Evolutionary conservation across 2,888 invertebrate species (phyloP).

Genomic region (Megaustenia siamemsis): DNA sequence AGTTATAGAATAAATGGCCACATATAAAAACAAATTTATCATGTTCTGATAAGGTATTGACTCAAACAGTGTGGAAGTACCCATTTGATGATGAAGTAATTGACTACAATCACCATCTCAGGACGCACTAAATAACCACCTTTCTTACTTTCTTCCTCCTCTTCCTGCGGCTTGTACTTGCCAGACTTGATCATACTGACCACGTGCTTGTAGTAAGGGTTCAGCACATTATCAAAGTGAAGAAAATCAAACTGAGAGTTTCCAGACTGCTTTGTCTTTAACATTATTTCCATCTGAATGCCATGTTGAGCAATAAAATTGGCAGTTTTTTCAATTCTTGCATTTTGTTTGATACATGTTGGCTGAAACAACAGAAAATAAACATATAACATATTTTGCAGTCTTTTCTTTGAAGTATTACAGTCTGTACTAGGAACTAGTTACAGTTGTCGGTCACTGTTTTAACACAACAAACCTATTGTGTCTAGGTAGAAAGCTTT

Average conservation of each 20-base stretch:
- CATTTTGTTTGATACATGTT: slow-evolving; percentile 90
- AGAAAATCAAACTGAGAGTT: slow-evolving; percentile 96
- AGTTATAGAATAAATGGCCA: too few species aligned
- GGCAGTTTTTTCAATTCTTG: slow-evolving; percentile 94
- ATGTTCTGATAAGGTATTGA: too few species aligned
- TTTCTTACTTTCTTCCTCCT: slow-evolving; percentile 57
- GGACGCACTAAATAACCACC: not conserved
- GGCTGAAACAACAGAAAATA: slow-evolving; percentile 84
- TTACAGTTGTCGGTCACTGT: too few species aligned
- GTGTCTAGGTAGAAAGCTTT: too few species aligned
- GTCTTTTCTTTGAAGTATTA: not conserved
- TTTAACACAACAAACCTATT: too few species aligned
- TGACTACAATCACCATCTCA: not conserved
- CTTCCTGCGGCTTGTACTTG: slow-evolving; percentile 71
- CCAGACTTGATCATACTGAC: slow-evolving; percentile 77
- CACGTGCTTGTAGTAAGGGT: slow-evolving; percentile 91
- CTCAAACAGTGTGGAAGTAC: too few species aligned
- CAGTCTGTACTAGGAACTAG: not conserved
- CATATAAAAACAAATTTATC: too few species aligned
- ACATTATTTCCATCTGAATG: slow-evolving; percentile 97
- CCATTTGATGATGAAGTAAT: too few species aligned
- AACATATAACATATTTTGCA: too few species aligned
- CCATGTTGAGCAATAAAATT: slow-evolving; percentile 87
- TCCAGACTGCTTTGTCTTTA: slow-evolving; percentile 96
- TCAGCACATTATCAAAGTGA: slow-evolving; percentile 89